Base-by-base conservation (phyloP, 2,797 vertebrate species). In the Acanthurus tractus region DNA sequence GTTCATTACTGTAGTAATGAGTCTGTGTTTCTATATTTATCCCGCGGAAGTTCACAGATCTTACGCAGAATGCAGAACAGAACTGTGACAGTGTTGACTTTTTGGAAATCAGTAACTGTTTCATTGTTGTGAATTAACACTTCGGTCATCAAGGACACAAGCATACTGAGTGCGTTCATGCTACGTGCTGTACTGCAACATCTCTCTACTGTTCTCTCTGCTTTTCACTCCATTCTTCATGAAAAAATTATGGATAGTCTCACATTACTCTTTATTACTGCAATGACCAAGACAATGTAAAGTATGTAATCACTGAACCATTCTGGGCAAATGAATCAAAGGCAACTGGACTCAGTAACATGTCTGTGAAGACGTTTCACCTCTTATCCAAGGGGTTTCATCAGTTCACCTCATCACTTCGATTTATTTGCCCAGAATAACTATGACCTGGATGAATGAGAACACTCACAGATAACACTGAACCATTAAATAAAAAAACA, bases 51-150 rank as follows among this genome's bases (percentile, higher is more conserved):
- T 67, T 73, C 13, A 62, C 17, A 58, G 50, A 62, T 78, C 59
- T 45, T 70, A 64, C 12, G 6, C 15, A 38, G 52, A 73, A 68
- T 61, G 65, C 63, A 17, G 53, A 77, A 64, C 17, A n/a, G 62
- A 71, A 59, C 44, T 29, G 54, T 23, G 25, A 2, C 66, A 15
- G 2, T 76, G 86, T 84, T 86, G 69, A 76, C 84, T 61, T 67
- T 81, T 49, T 23, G 76, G 70, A 73, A 90, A 93, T 90, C 57
- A 87, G 90, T 90, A 76, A 88, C 91, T 79, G 18, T 67, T 36
- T 82, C 56, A 73, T 64, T 77, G 84, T 80, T 80, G 67, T 75
- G 63, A 70, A 76, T 77, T 75, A 85, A 87, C 82, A 42, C 54
- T 58, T 66, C 0, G 50, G 69, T 76, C 68, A 70, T 50, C 59